Base-by-base conservation (phyloP, 1,140 invertebrate genomes). In the Cyphomyrmex costatus region DNA sequence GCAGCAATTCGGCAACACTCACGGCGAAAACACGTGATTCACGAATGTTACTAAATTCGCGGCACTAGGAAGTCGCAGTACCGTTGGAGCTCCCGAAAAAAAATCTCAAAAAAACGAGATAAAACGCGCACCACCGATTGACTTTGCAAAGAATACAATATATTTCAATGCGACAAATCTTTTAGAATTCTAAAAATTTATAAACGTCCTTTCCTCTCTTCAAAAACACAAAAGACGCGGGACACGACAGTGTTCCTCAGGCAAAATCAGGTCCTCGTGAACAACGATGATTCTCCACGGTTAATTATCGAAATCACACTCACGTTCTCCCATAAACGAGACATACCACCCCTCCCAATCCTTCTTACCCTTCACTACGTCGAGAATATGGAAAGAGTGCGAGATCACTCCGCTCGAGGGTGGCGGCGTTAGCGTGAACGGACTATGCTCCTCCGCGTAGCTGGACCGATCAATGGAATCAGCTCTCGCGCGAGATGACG, bases 391-490 rank as follows among this genome's bases (percentile, higher is more conserved):
- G 6, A 24, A 19, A 63, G 49, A 58, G 7, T 56, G 10, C 7
- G 30, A 12, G 21, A 19, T 16, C 33, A 5, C 14, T 63, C 46
- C 21, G 27, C 30, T 61, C 6, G 46, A 30, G 49, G 63, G 21
- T 33, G 76, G 63, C n/a, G 49, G 61, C 61, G 77, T 85, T 85
- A 78, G 33, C 68, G n/a, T 68, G 53, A 83, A 80, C 51, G 60
- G 49, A 68, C 49, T 80, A 49, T 53, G 36, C 53, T 24, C 33
- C 36, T n/a, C 46, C 46, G 63, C 77, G 53, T 10, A 33, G 73
- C 87, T 89, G 90, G 89, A 91, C 86, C 89, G 89, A 90, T 91
- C 89, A 85, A 91, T 91, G 83, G 60, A 80, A 84, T 89, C 90
- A 74, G 85, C 63, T 89, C 85, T 89, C 74, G 61, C 19, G 61